Evolutionary conservation across 2,888 invertebrate species (phyloP).

Genomic region (Cybosia mesomella): DNA sequence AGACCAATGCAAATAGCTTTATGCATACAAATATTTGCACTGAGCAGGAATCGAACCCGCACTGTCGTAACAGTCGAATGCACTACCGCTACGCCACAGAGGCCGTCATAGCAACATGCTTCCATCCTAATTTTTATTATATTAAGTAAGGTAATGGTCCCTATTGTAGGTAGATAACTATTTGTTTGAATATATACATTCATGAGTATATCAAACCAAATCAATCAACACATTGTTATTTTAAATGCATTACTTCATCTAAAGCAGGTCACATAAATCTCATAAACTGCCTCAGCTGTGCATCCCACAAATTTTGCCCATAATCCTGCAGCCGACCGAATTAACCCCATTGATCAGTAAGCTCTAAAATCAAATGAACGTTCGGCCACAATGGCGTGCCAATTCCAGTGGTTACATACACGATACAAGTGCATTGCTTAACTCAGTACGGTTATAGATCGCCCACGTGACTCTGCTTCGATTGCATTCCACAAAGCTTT

Average conservation of each 20-base stretch:
- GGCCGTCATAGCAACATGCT: too few relatives aligned
- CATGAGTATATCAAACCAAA: neutral
- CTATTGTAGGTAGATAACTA: neutral
- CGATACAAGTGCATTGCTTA: conserved; percentile 22
- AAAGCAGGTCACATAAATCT: neutral
- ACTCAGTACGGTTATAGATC: conserved; percentile 18
- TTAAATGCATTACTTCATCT: neutral
- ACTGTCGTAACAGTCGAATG: too few relatives aligned
- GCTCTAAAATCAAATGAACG: conserved; percentile 5
- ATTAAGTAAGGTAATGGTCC: too few relatives aligned
- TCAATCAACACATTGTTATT: neutral
- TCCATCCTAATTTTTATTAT: too few relatives aligned
- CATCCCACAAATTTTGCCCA: neutral
- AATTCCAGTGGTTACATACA: conserved; percentile 12
- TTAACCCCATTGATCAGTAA: conserved; percentile 11
- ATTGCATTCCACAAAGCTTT: conserved; percentile 13
- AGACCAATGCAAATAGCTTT: too few relatives aligned
- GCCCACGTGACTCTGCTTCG: neutral
- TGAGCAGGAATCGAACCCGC: too few relatives aligned
- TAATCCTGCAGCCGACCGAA: conserved; percentile 3
- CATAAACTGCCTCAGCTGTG: neutral
- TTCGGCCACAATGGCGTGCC: conserved; percentile 10
- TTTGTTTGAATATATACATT: neutral
- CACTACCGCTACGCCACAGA: too few relatives aligned
- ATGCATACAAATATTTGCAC: too few relatives aligned